Evolutionary conservation across 2,797 vertebrate genomes (phyloP).

Genomic region (Bucorvus abyssinicus): DNA sequence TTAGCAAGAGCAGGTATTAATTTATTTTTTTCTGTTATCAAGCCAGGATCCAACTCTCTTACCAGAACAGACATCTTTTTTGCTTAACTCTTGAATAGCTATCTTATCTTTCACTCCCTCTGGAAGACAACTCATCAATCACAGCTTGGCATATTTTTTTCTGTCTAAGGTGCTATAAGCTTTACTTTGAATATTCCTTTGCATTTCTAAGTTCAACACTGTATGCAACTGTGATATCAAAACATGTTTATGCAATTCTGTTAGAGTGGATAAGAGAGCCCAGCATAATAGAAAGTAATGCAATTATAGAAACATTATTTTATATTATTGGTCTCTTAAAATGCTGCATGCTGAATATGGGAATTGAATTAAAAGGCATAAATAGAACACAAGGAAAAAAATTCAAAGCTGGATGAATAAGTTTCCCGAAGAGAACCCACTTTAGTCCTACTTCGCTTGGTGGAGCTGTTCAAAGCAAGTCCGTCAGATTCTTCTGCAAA

Average conservation of each 20-base stretch:
- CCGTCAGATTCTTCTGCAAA: neutral
- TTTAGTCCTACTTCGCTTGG: neutral
- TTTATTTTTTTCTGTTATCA: neutral
- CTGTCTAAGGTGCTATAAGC: neutral
- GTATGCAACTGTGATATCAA: neutral
- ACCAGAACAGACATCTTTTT: neutral
- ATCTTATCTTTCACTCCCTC: neutral
- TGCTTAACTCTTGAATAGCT: neutral
- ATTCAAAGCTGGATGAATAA: neutral
- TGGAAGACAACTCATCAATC: neutral
- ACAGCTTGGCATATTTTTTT: neutral
- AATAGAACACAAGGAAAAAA: slow-evolving; percentile 24
- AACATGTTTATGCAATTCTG: slow-evolving; percentile 15
- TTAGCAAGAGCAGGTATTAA: neutral
- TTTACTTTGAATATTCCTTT: neutral
- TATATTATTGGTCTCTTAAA: neutral
- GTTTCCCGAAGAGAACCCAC: neutral
- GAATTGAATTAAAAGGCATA: slow-evolving; percentile 59
- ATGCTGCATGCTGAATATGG: slow-evolving; percentile 14
- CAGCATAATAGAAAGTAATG: slow-evolving; percentile 29
- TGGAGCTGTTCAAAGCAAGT: neutral
- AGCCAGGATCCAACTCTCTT: neutral
- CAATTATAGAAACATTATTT: slow-evolving; percentile 34
- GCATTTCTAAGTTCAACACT: slow-evolving; percentile 1
- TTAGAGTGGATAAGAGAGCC: slow-evolving; percentile 6